Conservation (phyloP, 1,140 invertebrate species). For the Lepidurus couesii region DNA sequence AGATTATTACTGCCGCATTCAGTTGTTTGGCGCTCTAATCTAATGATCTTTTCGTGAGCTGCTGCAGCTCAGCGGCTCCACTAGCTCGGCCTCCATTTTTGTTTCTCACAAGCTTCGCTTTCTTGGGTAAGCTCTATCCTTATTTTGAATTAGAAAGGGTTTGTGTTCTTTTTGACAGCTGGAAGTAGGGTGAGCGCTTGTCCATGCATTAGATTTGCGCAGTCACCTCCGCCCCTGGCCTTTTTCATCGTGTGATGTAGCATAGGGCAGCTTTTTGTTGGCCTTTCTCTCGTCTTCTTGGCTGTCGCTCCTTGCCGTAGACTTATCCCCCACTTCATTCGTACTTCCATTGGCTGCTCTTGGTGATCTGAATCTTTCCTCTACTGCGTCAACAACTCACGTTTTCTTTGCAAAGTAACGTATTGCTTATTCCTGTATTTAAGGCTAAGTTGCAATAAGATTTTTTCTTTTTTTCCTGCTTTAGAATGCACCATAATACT, state of each 20-base stretch:
- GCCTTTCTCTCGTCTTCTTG: not conserved
- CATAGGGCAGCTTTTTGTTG: not conserved
- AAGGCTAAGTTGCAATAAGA: not conserved
- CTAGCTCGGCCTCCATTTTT: not conserved
- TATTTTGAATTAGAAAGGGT: not conserved
- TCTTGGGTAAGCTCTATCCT: not conserved
- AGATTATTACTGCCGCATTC: not conserved
- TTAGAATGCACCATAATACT: not conserved
- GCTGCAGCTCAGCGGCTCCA: not conserved
- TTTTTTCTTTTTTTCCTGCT: not conserved
- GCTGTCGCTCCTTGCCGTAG: not conserved
- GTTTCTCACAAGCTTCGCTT: not conserved
- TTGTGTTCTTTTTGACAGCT: not conserved
- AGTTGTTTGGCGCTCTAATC: constrained; percentile 11
- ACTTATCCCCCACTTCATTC: not conserved
- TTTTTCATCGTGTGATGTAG: not conserved
- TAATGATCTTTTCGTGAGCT: not conserved
- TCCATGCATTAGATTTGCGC: not conserved
- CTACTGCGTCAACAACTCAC: not conserved
- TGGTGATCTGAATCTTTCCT: not conserved
- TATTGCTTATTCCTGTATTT: not conserved
- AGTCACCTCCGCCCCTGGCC: not conserved
- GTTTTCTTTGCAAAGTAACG: not conserved
- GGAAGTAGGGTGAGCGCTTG: not conserved
- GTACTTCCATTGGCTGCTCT: not conserved